Conservation (phyloP, 2,888 invertebrate genomes). For the Tetranychus truncatus region DNA sequence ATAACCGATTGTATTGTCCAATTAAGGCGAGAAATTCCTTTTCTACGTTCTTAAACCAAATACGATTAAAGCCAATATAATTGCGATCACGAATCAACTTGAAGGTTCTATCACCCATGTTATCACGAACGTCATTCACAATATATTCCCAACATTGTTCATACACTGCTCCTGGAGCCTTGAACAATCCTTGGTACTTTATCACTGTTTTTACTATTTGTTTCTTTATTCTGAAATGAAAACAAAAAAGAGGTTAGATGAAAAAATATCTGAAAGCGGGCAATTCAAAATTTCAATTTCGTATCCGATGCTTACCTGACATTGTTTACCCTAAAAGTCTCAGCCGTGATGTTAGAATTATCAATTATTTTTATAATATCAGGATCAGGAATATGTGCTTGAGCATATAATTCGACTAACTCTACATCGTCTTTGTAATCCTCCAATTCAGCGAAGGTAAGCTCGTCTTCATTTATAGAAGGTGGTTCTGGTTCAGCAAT, state of each 20-base stretch:
- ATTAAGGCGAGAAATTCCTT: not conserved
- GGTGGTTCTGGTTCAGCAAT: no score
- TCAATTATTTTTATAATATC: not conserved
- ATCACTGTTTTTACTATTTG: not conserved
- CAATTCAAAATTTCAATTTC: not conserved
- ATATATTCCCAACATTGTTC: not conserved
- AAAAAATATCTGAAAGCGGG: not conserved
- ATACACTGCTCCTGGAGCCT: no score
- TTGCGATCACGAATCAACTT: not conserved
- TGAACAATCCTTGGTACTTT: not conserved
- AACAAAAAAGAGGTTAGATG: not conserved
- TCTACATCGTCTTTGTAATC: not conserved
- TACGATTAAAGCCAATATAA: not conserved
- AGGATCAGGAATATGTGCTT: not conserved
- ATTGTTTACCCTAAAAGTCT: not conserved
- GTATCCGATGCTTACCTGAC: not conserved
- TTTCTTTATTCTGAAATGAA: slow-evolving; percentile 1
- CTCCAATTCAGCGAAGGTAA: not conserved
- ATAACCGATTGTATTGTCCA: not conserved
- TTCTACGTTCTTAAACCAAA: not conserved
- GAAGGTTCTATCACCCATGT: not conserved
- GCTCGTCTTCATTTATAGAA: not conserved
- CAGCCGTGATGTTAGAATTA: not conserved
- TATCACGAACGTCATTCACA: not conserved
- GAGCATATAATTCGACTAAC: not conserved